Conservation (phyloP, 1,140 invertebrate genomes). For the Macrobrachium rosenbergii region DNA sequence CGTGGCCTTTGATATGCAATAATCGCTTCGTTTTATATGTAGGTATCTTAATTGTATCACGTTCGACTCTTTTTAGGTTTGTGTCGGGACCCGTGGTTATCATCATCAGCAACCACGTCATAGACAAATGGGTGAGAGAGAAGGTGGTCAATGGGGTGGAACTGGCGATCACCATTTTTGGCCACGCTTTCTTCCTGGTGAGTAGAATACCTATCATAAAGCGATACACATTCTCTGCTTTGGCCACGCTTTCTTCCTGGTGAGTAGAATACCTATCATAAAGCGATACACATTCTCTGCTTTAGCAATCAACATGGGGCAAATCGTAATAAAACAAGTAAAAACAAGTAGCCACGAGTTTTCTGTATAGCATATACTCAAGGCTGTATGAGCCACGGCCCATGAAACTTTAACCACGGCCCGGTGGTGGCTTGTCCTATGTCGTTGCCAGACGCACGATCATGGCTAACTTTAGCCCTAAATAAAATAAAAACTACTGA, state of each 20-base stretch:
- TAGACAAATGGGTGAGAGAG: conserved; percentile 92
- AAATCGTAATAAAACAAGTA: too few relatives aligned
- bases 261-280: conserved; percentile 1
- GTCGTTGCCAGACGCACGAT: too few relatives aligned
- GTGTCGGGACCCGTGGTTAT: conserved; percentile 84
- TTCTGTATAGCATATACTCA: too few relatives aligned
- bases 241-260: conserved; percentile 86
- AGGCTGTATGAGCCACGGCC: too few relatives aligned
- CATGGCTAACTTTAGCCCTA: too few relatives aligned
- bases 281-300: too few relatives aligned
- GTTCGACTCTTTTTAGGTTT: conserved; percentile 70
- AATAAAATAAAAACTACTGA: too few relatives aligned
- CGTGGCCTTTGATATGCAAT: neutral
- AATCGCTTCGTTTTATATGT: neutral
- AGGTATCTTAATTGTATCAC: neutral
- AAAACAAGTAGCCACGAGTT: too few relatives aligned
- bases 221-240: conserved; percentile 58
- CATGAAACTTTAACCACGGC: too few relatives aligned
- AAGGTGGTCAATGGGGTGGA: conserved; percentile 87
- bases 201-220: neutral
- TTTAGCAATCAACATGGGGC: too few relatives aligned
- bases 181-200: conserved; percentile 84
- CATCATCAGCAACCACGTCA: conserved; percentile 83
- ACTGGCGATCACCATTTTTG: conserved; percentile 81
- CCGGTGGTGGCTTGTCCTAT: too few relatives aligned